These are phyloP conservation scores for Protobothrops mucrosquamatus DNA, from an alignment of 2,113 vertebrate species.

Conservation along the genomic window DNA sequence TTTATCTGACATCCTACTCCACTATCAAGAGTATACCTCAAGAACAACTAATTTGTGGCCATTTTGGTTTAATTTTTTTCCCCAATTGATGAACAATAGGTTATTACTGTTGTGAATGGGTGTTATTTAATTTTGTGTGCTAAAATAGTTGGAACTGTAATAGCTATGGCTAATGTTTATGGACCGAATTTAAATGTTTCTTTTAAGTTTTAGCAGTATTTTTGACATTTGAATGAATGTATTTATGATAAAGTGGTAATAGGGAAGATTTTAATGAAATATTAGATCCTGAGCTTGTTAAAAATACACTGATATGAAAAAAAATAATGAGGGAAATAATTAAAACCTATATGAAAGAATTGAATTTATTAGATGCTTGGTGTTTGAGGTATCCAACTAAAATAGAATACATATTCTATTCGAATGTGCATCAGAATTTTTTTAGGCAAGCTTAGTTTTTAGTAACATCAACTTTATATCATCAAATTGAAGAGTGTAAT, in stretches of 20 bases:
- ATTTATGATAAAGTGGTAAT: background rate
- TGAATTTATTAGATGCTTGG: background rate
- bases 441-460: background rate
- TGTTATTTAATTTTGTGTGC: background rate
- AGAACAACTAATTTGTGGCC: background rate
- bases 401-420: background rate
- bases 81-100: background rate
- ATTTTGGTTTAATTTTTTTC: background rate
- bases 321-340: background rate
- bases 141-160: background rate
- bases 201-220: background rate
- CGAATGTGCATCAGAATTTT: background rate
- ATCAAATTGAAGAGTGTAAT: background rate
- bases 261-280: background rate
- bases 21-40: too few relatives aligned
- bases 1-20: too few relatives aligned
- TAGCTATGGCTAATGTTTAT: background rate
- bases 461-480: background rate
- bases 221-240: background rate
- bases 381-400: background rate
- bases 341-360: background rate
- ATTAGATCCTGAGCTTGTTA: background rate
- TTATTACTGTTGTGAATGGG: background rate
- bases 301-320: background rate
- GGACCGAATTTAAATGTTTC: background rate